phyloP scores from a whole-genome alignment of 1,140 invertebrate genomes.

The Maconellicoccus hirsutus region DNA sequence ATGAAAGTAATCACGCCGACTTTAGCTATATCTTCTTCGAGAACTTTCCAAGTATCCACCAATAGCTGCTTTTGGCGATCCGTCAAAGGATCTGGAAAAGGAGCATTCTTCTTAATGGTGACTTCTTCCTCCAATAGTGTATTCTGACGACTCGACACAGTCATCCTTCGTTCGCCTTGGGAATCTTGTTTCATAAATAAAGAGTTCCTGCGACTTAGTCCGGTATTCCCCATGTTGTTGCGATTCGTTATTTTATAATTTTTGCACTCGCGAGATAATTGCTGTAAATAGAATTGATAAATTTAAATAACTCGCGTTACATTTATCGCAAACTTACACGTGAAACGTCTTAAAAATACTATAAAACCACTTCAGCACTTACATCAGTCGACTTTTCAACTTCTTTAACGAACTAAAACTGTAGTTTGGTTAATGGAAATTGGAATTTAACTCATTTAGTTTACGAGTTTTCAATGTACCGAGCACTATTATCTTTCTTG shows the following conservation, averaged over 20 bases:
- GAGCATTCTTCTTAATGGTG: slow-evolving; percentile 6
- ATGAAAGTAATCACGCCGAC: slow-evolving; percentile 45
- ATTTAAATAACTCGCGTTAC: no score
- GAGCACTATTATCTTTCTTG: no score
- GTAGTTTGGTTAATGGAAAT: no score
- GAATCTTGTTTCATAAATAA: slow-evolving; percentile 30
- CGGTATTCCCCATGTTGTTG: slow-evolving; percentile 30
- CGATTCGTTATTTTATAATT: no score
- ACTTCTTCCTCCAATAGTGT: slow-evolving; percentile 29
- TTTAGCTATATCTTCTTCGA: slow-evolving; percentile 41
- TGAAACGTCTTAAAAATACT: not conserved
- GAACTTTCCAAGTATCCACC: slow-evolving; percentile 38
- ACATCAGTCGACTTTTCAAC: no score
- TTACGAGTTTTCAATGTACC: no score
- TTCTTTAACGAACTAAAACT: no score
- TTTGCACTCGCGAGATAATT: not conserved
- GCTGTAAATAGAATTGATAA: not conserved
- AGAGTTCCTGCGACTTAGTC: slow-evolving; percentile 29
- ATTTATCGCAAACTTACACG: not conserved
- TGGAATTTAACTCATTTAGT: no score
- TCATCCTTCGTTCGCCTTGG: slow-evolving; percentile 24
- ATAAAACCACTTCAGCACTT: no score
- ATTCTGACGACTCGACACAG: slow-evolving; percentile 28
- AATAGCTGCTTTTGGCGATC: slow-evolving; percentile 39
- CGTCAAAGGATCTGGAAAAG: slow-evolving; percentile 32